Evolutionary conservation across 2,888 invertebrate species (phyloP), one percentile per base, ranked within the genome.

Genomic region (Tipula helvola): DNA sequence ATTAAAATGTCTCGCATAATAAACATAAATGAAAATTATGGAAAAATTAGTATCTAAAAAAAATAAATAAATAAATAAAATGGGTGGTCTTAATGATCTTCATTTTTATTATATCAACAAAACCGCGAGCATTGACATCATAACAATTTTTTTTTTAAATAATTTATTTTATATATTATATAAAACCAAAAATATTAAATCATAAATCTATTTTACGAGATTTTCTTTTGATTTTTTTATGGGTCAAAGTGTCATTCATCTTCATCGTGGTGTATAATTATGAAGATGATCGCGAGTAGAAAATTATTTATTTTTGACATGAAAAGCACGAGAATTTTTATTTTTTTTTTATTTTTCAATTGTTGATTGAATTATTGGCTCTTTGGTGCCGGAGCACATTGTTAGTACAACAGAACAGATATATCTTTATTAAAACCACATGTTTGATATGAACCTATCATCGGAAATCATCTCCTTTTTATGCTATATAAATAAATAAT

Each of bases 311-410:
- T 28, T 28, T 71, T 71, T 71, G 71, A 71, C 71, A 71, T 28
- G 71, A 71, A 71, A 71, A 28, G 71, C 71, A 71, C 71, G 71
- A 71, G 71, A 71, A 71, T 28, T 71, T 71, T 7, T 71, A 12
- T 71, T 71, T 71, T 71, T 28, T 2, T 71, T 28, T 52, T 52
- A 16, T 28, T 28, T 28, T 28, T 28, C 1, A 28, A 13, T 28
- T 71, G 71, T 71, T 71, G 71, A 71, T 71, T 71, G 71, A 71
- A 71, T 71, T 71, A 71, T 71, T 71, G 71, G 71, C 71, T 71
- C 71, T 71, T 28, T 71, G 71, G 71, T 71, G 71, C 71, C 71
- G 5, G 52, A 16, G 16, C 5, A 52, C n/a, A 52, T n/a, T 52
- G 52, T 52, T 13, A 44, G 44, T 52, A 71, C 8, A 28, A 28